Evolutionary conservation across 2,888 invertebrate genomes (phyloP).

Genomic region (Pyrocoelia pectoralis): DNA sequence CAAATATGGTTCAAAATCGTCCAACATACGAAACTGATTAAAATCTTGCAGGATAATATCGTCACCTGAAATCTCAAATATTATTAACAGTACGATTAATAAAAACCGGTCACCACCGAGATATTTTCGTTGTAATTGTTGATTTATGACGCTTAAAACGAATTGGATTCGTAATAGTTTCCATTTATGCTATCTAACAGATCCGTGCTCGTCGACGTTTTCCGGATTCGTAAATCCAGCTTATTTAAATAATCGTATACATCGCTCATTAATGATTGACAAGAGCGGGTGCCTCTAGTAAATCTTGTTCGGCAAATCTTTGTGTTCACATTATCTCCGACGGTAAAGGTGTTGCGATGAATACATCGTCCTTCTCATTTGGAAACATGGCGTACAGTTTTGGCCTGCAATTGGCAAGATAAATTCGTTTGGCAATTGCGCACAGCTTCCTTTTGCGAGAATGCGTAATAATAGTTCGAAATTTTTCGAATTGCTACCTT

Average conservation of each 20-base stretch:
- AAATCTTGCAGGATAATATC: too few relatives aligned
- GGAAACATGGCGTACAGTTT: slow-evolving; percentile 24
- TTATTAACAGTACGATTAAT: neutral
- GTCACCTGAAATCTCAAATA: too few relatives aligned
- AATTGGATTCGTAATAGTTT: slow-evolving; percentile 13
- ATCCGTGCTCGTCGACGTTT: slow-evolving; percentile 12
- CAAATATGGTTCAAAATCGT: too few relatives aligned
- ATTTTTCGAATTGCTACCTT: slow-evolving; percentile 1
- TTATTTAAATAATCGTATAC: slow-evolving; percentile 22
- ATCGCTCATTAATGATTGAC: slow-evolving; percentile 9
- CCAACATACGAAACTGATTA: too few relatives aligned
- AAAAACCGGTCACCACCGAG: slow-evolving; percentile 2
- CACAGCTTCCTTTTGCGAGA: slow-evolving; percentile 19
- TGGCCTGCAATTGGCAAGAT: slow-evolving; percentile 19
- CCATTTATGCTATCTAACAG: slow-evolving; percentile 13
- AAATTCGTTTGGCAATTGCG: slow-evolving; percentile 17
- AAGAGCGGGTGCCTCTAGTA: neutral
- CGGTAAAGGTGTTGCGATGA: slow-evolving; percentile 16
- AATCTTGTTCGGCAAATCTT: slow-evolving; percentile 14
- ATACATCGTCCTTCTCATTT: neutral
- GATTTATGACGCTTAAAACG: neutral
- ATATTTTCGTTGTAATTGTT: slow-evolving; percentile 18
- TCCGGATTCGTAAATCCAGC: slow-evolving; percentile 18
- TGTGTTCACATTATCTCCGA: too few relatives aligned
- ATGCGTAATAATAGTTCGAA: slow-evolving; percentile 11